These are phyloP conservation scores for Anableps anableps DNA, from an alignment of 2,797 vertebrate species.

Conservation along the genomic window DNA sequence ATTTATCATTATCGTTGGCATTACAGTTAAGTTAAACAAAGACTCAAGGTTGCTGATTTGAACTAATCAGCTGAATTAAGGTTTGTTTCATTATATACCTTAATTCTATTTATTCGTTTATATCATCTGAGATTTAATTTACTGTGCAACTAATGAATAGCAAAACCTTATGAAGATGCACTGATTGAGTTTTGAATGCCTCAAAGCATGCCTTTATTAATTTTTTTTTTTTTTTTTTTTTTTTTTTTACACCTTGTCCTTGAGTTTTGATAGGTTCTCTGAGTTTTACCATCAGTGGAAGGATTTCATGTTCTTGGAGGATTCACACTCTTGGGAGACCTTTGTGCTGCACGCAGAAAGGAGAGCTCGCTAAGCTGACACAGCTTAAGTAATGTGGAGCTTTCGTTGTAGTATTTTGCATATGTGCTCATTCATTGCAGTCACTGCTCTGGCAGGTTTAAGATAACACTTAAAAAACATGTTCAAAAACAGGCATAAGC, in stretches of 20 bases:
- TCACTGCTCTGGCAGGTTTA: constrained; percentile 52
- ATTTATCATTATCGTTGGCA: not conserved
- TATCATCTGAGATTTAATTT: constrained; percentile 34
- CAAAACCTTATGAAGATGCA: constrained; percentile 27
- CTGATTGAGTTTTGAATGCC: constrained; percentile 42
- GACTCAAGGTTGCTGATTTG: not conserved
- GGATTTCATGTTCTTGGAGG: constrained; percentile 62
- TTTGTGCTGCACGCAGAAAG: constrained; percentile 54
- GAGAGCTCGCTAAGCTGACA: constrained; percentile 70
- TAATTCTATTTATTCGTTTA: not conserved
- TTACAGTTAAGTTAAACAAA: constrained; percentile 8
- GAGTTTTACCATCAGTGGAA: constrained; percentile 41
- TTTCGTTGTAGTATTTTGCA: constrained; percentile 69
- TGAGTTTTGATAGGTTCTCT: constrained; percentile 54
- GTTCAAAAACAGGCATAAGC: not conserved
- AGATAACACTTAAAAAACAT: constrained; percentile 38
- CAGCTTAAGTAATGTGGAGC: constrained; percentile 70
- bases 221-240: not conserved
- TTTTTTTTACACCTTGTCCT: constrained; percentile 54
- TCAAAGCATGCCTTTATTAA: constrained; percentile 46
- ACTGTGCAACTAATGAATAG: constrained; percentile 33
- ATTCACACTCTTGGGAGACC: constrained; percentile 63
- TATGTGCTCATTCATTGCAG: constrained; percentile 73
- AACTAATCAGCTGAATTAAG: not conserved
- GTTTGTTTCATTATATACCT: not conserved